Base-by-base conservation (phyloP, 2,888 invertebrate genomes). In the Catocala nupta region DNA sequence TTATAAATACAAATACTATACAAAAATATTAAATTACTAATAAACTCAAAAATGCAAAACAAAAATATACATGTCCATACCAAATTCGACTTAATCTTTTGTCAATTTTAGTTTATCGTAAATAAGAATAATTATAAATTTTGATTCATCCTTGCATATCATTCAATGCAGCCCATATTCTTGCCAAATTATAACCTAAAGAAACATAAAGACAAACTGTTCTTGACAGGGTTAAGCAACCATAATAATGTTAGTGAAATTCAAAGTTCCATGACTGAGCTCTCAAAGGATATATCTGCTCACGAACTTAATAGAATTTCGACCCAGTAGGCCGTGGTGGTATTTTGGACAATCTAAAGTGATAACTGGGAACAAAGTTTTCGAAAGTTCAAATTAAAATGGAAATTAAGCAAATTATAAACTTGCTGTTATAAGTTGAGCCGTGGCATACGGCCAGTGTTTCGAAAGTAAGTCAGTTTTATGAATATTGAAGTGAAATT, bases 261-360 rank as follows among this genome's bases (percentile, higher is more conserved):
- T 44, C 39, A 12, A 55, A 60, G 16, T 59, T 55, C 39, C 16
- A 6, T 3, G 16, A 42, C 49, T 50, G 12, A 58, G 34, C 54
- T 58, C 39, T 45, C 55, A 33, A 55, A 47, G 25, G 44, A 39
- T 16, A 42, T 54, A 11, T 51, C 45, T 10, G 9, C 9, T 55
- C 42, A 59, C 60, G 59, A 61, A 71, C 52, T 71, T 64, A 7
- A 13, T 12, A 16, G 44, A 60, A 61, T 49, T 58, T 55, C 44
- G 34, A 54, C 49, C 55, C 43, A 53, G 48, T 61, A 68, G 51
- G 44, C 59, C 52, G 53, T 57, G 53, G 58, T 16, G 33, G 50
- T 67, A 60, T 64, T 75, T 60, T 60, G 51, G 63, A 55, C 57
- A 55, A 72, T 60, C 54, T 57, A 60, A 52, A 64, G 59, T 62